Percentiles rank a stretch among this genome's conserved stretches.
phyloP scores from a whole-genome alignment of 2,113 vertebrate genomes.

The Pseudorectes ferrugineus region DNA sequence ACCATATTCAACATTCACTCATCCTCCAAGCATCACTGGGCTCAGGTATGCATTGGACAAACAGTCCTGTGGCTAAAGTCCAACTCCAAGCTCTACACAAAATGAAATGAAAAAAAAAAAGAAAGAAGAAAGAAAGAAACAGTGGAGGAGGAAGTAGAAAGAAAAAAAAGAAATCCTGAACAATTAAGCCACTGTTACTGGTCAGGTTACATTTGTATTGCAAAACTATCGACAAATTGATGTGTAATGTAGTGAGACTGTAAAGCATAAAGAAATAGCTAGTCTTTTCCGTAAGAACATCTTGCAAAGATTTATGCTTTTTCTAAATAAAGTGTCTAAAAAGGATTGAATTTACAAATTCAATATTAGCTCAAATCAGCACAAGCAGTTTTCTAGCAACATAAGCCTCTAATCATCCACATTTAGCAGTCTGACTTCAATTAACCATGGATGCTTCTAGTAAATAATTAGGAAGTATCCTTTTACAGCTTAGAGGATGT shows the following conservation, averaged over 20 bases:
- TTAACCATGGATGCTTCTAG: conserved; percentile 23
- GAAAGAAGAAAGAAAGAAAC: not conserved
- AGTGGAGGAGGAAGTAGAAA: not conserved
- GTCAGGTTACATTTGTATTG: not conserved
- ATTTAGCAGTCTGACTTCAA: conserved; percentile 33
- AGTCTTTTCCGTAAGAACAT: not conserved
- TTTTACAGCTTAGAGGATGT: not conserved
- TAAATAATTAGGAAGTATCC: conserved; percentile 28
- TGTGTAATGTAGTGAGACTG: not conserved
- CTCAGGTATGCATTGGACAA: not conserved
- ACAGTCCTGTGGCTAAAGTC: not conserved
- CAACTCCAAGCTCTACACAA: not conserved
- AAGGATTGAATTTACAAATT: not conserved
- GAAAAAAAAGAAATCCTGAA: not conserved
- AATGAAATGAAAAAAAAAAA: not conserved
- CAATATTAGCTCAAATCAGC: not conserved
- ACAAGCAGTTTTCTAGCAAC: conserved; percentile 31
- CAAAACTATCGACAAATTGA: not conserved
- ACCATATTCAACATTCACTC: not conserved
- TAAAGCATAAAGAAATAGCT: not conserved
- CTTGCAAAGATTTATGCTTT: not conserved
- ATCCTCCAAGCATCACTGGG: not conserved
- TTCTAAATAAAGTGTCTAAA: not conserved
- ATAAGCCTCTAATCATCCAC: conserved; percentile 21
- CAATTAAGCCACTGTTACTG: not conserved